Evolutionary conservation across 2,888 invertebrate genomes (phyloP).

Genomic region (Pherbina coryleti): DNA sequence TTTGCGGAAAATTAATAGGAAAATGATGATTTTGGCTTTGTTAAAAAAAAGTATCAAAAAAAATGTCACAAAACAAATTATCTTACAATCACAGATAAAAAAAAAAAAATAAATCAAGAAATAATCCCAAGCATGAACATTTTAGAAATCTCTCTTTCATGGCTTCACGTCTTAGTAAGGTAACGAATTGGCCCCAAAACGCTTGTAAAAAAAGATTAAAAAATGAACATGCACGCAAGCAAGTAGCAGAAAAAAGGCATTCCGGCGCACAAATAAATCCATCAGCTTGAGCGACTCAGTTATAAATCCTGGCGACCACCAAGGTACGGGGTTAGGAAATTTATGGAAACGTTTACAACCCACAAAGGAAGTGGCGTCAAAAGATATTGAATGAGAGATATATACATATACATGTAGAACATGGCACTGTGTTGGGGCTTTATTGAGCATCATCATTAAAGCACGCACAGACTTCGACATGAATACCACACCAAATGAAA

Average conservation of each 20-base stretch:
- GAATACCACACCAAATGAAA: too few species aligned
- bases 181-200: not conserved
- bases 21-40: too few species aligned
- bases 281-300: not conserved
- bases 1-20: too few species aligned
- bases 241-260: not conserved
- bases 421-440: not conserved
- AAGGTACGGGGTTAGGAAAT: not conserved
- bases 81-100: too few species aligned
- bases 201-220: not conserved
- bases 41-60: too few species aligned
- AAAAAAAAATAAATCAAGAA: not conserved
- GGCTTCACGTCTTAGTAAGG: not conserved
- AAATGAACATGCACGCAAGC: too few species aligned
- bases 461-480: too few species aligned
- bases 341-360: not conserved
- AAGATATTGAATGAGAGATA: not conserved
- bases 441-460: not conserved
- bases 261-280: slow-evolving; percentile 1
- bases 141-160: not conserved
- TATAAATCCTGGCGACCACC: not conserved
- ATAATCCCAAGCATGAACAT: not conserved
- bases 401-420: too few species aligned
- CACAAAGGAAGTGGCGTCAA: not conserved
- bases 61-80: too few species aligned